Evolutionary conservation across 2,113 vertebrate genomes (phyloP), one percentile per base, ranked within the genome.

Genomic region (Sciurus niger): DNA sequence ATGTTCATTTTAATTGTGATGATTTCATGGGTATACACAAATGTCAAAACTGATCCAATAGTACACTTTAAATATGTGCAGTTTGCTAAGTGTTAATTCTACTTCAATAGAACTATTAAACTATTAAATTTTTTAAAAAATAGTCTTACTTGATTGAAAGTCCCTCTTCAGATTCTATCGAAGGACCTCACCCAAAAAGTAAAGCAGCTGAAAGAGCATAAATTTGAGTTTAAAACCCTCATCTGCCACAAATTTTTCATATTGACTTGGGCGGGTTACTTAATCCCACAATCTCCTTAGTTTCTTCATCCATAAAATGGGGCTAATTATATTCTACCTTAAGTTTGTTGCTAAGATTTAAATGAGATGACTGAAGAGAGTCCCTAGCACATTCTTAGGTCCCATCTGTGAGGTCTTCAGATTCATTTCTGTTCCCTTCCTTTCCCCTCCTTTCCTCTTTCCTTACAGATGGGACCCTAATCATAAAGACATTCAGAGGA

Each of bases 401-500:
- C 68, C 77, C 37, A 40, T 73, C 34, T 92, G 63, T 43, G 37
- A 80, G 25, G 32, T 58, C 30, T 8, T 74, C 68, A 53, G 46
- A 74, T 65, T 78, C 9, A 4, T 53, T 80, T 83, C 34, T 82
- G 53, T 77, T 74, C 76, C 24, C 46, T 85, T 83, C 70, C 51
- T 80, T 72, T 87, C 53, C 67, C 13, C 51, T 70, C 48, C 51
- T 95, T 84, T 85, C 83, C 60, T 82, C 87, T 88, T 89, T 93
- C 90, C 63, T 65, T 86, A 28, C n/a, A 93, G 51, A 93, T n/a
- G 40, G 67, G 82, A 63, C 58, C 63, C 78, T 76, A 51, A 34
- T 72, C 87, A 90, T 87, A 90, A 72, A 93, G 76, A 95, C 55
- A 85, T 76, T 94, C 78, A 89, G 67, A 72, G 8, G 68, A 83